These are phyloP conservation scores for Okapia johnstoni DNA, from an alignment of 2,113 vertebrate genomes.

Conservation along the genomic window DNA sequence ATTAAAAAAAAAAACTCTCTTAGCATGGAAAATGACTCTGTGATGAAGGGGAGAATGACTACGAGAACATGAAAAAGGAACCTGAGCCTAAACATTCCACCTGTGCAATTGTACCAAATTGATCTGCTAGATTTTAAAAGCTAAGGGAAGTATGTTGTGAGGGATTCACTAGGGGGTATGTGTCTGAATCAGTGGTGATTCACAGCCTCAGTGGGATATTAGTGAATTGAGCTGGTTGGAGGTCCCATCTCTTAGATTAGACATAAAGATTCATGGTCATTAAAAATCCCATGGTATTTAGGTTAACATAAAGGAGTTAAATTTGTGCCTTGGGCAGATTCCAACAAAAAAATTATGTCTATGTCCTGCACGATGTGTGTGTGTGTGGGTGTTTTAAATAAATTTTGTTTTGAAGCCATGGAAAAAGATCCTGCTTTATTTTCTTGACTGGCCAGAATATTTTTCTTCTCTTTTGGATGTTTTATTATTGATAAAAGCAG, in stretches of 20 bases:
- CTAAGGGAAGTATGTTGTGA: background rate
- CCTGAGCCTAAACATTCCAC: background rate
- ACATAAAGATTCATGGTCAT: constrained; percentile 9
- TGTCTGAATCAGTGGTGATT: constrained; percentile 26
- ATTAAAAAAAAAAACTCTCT: background rate
- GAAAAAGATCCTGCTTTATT: background rate
- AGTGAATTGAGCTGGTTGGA: background rate
- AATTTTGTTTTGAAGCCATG: background rate
- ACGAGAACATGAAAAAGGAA: background rate
- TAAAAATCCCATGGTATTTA: constrained; percentile 1
- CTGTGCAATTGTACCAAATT: background rate
- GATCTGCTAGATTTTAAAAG: constrained; percentile 12
- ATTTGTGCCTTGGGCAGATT: background rate
- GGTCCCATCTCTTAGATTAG: background rate
- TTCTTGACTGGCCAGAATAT: background rate
- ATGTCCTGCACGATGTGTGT: background rate
- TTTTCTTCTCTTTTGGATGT: background rate
- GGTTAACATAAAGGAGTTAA: background rate
- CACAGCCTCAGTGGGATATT: background rate
- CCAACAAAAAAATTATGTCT: background rate
- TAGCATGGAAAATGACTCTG: background rate
- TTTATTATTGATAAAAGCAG: constrained; percentile 29
- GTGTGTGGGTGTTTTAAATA: background rate
- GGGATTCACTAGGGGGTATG: background rate
- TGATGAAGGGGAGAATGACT: background rate